Percentiles rank a stretch among this genome's conserved stretches.
phyloP scores from a whole-genome alignment of 2,888 invertebrate genomes.

The Abrostola triplasia region DNA sequence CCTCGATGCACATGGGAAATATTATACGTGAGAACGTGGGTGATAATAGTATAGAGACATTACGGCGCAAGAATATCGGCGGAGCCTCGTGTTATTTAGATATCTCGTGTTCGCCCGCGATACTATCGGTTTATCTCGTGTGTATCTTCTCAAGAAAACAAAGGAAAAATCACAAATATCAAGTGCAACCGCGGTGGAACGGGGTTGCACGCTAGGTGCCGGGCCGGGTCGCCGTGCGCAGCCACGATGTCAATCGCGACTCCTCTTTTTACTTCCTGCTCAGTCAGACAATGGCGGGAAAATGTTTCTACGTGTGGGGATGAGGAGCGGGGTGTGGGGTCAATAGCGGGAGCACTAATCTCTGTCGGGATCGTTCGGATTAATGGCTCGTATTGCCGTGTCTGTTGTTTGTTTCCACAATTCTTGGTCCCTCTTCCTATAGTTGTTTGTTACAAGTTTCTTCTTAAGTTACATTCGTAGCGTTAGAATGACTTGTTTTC shows the following conservation, averaged over 20 bases:
- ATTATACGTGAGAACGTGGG: slow-evolving; percentile 70
- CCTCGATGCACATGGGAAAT: slow-evolving; percentile 70
- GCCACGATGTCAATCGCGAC: slow-evolving; percentile 81
- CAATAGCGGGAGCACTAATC: slow-evolving; percentile 84
- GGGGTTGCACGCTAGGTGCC: slow-evolving; percentile 54
- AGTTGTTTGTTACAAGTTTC: slow-evolving; percentile 77
- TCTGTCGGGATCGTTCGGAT: slow-evolving; percentile 84
- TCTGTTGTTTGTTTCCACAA: slow-evolving; percentile 81
- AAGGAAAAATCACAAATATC: slow-evolving; percentile 68
- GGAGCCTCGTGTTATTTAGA: slow-evolving; percentile 36
- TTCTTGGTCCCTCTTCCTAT: slow-evolving; percentile 75
- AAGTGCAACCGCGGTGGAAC: slow-evolving; percentile 41
- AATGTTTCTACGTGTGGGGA: slow-evolving; percentile 82
- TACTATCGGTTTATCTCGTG: slow-evolving; percentile 57
- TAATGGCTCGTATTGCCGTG: slow-evolving; percentile 85
- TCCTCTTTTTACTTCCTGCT: slow-evolving; percentile 80
- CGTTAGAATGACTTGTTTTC: slow-evolving; percentile 52
- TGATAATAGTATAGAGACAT: slow-evolving; percentile 70
- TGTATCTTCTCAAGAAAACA: slow-evolving; percentile 69
- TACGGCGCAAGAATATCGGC: slow-evolving; percentile 63
- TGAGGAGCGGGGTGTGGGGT: slow-evolving; percentile 73
- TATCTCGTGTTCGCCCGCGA: slow-evolving; percentile 44
- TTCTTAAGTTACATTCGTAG: slow-evolving; percentile 65
- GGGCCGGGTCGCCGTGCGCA: slow-evolving; percentile 55
- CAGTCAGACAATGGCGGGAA: slow-evolving; percentile 84